These are phyloP conservation scores for Microchirus variegatus DNA, from an alignment of 2,797 vertebrate genomes.

Conservation along the genomic window DNA sequence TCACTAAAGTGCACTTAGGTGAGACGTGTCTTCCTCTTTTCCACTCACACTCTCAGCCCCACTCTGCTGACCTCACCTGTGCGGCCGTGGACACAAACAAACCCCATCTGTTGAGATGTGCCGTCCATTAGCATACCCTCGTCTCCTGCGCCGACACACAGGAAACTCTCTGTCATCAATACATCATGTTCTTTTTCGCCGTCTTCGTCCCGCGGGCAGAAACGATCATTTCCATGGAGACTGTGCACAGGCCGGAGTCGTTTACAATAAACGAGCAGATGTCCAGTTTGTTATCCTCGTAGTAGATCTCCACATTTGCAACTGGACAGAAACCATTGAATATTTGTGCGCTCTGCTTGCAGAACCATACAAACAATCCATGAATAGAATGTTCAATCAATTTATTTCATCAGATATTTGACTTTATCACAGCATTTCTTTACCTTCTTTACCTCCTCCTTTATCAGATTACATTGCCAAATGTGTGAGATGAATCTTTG, in stretches of 20 bases:
- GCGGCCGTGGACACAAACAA: constrained; percentile 59
- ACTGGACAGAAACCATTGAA: no score
- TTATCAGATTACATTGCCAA: neutral
- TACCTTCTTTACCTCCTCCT: neutral
- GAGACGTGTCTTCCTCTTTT: neutral
- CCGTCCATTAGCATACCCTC: constrained; percentile 74
- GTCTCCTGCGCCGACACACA: constrained; percentile 62
- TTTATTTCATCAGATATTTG: neutral
- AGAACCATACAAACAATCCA: neutral
- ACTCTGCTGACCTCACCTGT: constrained; percentile 58
- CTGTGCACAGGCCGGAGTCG: constrained; percentile 8
- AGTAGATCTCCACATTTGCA: no score
- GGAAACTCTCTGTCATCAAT: constrained; percentile 59
- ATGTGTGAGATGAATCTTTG: constrained; percentile 3
- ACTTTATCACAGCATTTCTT: neutral
- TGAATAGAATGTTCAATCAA: neutral
- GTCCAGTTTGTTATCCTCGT: neutral
- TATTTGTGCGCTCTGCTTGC: no score
- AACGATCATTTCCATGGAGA: constrained; percentile 54
- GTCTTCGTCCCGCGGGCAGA: constrained; percentile 35
- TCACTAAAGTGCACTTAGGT: neutral
- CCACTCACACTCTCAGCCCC: neutral
- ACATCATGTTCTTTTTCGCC: constrained; percentile 38
- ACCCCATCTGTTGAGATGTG: constrained; percentile 67
- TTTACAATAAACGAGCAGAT: neutral